A percentile compares a stretch with the other conserved stretches of the same genome.
Evolutionary conservation across 1,140 invertebrate genomes (phyloP).

Genomic region (Protaetia brevitarsis): DNA sequence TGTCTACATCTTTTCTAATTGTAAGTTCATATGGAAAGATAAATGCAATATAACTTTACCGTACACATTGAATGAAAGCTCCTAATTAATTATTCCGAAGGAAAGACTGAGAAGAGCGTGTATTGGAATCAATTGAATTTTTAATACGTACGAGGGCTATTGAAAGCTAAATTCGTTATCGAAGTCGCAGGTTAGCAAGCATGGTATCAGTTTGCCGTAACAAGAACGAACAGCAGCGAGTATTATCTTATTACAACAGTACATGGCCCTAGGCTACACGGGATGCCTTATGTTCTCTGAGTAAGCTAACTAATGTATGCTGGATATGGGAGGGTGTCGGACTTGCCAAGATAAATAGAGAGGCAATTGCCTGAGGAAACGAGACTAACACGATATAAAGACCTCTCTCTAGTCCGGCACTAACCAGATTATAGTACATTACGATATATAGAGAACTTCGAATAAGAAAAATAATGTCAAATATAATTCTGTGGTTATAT

Average conservation of each 20-base stretch:
- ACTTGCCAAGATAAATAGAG: constrained; percentile 40
- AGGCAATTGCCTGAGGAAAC: constrained; percentile 35
- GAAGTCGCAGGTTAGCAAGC: not conserved
- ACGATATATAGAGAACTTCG: constrained; percentile 29
- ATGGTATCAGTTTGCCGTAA: not conserved
- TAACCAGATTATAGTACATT: constrained; percentile 38
- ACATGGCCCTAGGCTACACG: constrained; percentile 31
- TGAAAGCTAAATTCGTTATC: constrained; percentile 12
- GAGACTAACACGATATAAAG: constrained; percentile 41
- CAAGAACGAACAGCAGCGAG: constrained; percentile 20
- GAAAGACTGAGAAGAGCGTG: no score
- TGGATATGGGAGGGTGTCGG: constrained; percentile 28
- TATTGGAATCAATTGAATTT: no score
- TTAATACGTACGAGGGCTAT: no score
- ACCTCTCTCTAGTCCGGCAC: constrained; percentile 31
- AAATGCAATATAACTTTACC: no score
- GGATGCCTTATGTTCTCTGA: constrained; percentile 36
- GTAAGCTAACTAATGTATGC: constrained; percentile 34
- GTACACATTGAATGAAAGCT: no score
- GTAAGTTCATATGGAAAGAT: no score
- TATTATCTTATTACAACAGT: constrained; percentile 36
- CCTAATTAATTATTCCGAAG: no score
- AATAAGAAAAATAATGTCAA: not conserved
- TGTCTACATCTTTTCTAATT: no score
- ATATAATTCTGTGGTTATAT: not conserved